Conservation (phyloP, 2,797 vertebrate genomes). For the Heterohyrax brucei region DNA sequence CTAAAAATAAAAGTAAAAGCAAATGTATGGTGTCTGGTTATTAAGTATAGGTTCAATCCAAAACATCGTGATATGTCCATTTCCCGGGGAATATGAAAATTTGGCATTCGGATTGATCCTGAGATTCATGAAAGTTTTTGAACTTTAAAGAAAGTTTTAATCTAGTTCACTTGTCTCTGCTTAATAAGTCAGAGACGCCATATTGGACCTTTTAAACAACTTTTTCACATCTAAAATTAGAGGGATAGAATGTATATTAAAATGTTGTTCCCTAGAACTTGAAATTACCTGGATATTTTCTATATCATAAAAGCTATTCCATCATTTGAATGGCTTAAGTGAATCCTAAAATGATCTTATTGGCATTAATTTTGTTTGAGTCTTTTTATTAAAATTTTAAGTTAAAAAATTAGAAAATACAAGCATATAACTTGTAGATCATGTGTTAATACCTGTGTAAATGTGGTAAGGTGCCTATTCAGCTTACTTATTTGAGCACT, state of each 20-base stretch:
- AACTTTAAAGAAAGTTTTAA: slow-evolving; percentile 23
- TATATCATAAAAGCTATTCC: background rate
- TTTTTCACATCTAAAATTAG: slow-evolving; percentile 27
- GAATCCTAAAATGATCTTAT: background rate
- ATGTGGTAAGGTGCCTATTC: background rate
- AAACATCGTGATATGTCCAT: background rate
- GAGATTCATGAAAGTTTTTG: slow-evolving; percentile 39
- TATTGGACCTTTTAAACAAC: background rate
- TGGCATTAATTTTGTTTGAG: slow-evolving; percentile 24
- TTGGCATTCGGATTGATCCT: background rate
- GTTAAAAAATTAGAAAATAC: slow-evolving; percentile 19
- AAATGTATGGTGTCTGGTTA: background rate
- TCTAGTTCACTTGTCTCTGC: background rate
- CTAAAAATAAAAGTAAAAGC: slow-evolving; percentile 27
- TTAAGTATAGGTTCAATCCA: background rate
- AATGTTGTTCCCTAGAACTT: background rate
- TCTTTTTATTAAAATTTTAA: slow-evolving; percentile 40
- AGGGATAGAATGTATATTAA: slow-evolving; percentile 2
- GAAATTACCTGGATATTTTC: slow-evolving; percentile 25
- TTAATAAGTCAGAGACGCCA: background rate
- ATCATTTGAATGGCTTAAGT: slow-evolving; percentile 42
- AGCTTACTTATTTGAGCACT: background rate
- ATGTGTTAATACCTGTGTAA: background rate
- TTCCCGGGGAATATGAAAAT: slow-evolving; percentile 27
- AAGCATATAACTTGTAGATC: background rate